Evolutionary conservation across 2,888 invertebrate genomes (phyloP), one percentile per base, ranked within the genome.

Genomic region (Oxyteleia sp.): DNA sequence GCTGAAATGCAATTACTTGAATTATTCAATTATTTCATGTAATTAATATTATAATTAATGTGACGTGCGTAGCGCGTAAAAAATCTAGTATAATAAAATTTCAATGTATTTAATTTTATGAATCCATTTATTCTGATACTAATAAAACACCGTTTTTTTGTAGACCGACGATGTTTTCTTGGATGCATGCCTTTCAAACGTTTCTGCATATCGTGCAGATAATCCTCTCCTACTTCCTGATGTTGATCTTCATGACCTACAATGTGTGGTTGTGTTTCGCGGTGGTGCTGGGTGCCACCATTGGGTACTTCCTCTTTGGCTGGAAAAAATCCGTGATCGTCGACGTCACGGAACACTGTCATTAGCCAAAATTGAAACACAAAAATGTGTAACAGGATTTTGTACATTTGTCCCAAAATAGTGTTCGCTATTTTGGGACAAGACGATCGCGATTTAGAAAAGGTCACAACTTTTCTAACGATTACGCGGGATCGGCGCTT

Each of bases 181-280:
- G 94, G 89, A 96, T 96, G 92, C 98, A 99, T 93, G 95, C 95
- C 71, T 96, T 96, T 93, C 98, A 99, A 94, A 98, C 98, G 13
- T 93, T 96, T 57, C 95, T 99, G 15, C 98, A 99, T 92, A 96
- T 98, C 83, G 90, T 98, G 16, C 98, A 98, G 94, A 97, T 99
- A 90, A 95, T 98, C 75, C 94, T 98, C 84, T 98, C 98, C 87
- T 98, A 99, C 94, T 96, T 98, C 94, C 95, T 99, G 59, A 99
- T 99, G 99, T 94, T 99, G 93, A 97, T 98, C 88, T 98, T 99
- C 93, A 99, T 99, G 99, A 98, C 98, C 0, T 99, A 98, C 95
- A 99, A 99, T 92, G 96, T 96, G 15, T 99, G 98, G 98, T 95
- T 99, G 78, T 98, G 98, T 93, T 93, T 97, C 55, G 97, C 98